Conservation (phyloP, 1,140 invertebrate genomes). For the Drosophila baimaii region DNA sequence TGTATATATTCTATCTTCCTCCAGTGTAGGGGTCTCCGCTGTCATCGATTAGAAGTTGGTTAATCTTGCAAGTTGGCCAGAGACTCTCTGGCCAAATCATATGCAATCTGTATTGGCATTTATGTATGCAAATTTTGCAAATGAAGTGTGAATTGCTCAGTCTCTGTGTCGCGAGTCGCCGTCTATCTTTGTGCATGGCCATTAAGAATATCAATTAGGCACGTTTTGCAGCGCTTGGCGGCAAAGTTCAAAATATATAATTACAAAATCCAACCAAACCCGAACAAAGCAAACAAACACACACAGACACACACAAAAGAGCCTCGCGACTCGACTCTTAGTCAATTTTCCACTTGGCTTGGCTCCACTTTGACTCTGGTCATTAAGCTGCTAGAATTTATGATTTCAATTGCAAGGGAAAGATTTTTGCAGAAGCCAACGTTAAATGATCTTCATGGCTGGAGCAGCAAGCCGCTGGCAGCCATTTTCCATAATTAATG, state of each 20-base stretch:
- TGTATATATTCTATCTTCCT: neutral
- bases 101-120: slow-evolving; percentile 59
- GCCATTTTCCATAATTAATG: slow-evolving; percentile 69
- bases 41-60: slow-evolving; percentile 62
- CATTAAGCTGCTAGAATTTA: slow-evolving; percentile 59
- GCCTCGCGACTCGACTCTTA: slow-evolving; percentile 26
- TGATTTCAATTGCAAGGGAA: slow-evolving; percentile 45
- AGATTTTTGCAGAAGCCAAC: slow-evolving; percentile 53
- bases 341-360: slow-evolving; percentile 62
- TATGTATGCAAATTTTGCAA: slow-evolving; percentile 70
- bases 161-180: slow-evolving; percentile 20
- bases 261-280: slow-evolving; percentile 46
- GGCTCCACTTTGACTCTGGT: slow-evolving; percentile 48
- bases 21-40: neutral
- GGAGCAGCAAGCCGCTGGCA: slow-evolving; percentile 4
- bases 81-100: slow-evolving; percentile 37
- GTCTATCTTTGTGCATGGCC: slow-evolving; percentile 44
- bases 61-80: slow-evolving; percentile 38
- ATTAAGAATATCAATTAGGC: slow-evolving; percentile 67
- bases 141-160: slow-evolving; percentile 72
- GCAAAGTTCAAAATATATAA: slow-evolving; percentile 61
- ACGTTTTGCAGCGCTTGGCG: slow-evolving; percentile 63
- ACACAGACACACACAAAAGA: slow-evolving; percentile 9
- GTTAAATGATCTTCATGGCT: slow-evolving; percentile 41
- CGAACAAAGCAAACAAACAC: slow-evolving; percentile 32